phyloP scores from a whole-genome alignment of 2,888 invertebrate genomes.

The Melipona bicolor region DNA sequence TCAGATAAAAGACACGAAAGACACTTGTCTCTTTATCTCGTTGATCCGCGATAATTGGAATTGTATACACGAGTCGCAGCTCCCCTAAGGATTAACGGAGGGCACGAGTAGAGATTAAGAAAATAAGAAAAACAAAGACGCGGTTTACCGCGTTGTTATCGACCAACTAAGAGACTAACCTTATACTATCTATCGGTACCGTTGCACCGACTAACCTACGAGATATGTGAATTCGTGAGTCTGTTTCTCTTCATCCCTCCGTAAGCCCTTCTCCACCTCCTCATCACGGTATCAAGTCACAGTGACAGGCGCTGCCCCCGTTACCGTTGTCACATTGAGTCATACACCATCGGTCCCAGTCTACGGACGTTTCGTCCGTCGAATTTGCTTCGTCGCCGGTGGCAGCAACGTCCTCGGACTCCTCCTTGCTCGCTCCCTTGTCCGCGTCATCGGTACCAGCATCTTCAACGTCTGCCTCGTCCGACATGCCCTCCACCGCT shows the following conservation, averaged over 20 bases:
- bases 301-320: constrained; percentile 91
- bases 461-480: neutral
- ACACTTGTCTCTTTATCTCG: neutral
- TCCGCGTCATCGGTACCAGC: neutral
- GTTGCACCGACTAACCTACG: constrained; percentile 67
- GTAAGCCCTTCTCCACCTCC: neutral
- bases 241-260: constrained; percentile 32
- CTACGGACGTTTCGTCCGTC: constrained; percentile 35
- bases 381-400: neutral
- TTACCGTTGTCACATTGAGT: constrained; percentile 88
- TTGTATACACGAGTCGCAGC: neutral
- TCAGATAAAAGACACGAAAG: constrained; percentile 2
- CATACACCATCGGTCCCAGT: constrained; percentile 88
- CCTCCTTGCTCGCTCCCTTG: neutral
- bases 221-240: constrained; percentile 79
- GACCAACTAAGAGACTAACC: constrained; percentile 37
- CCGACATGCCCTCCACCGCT: neutral
- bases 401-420: neutral
- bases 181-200: constrained; percentile 44
- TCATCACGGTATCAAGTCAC: constrained; percentile 87
- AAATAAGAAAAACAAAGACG: neutral
- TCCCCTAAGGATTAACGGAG: neutral
- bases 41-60: neutral
- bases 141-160: constrained; percentile 1
- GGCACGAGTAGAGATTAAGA: neutral